phyloP scores from a whole-genome alignment of 2,797 vertebrate species.

The Eremophila alpestris region DNA sequence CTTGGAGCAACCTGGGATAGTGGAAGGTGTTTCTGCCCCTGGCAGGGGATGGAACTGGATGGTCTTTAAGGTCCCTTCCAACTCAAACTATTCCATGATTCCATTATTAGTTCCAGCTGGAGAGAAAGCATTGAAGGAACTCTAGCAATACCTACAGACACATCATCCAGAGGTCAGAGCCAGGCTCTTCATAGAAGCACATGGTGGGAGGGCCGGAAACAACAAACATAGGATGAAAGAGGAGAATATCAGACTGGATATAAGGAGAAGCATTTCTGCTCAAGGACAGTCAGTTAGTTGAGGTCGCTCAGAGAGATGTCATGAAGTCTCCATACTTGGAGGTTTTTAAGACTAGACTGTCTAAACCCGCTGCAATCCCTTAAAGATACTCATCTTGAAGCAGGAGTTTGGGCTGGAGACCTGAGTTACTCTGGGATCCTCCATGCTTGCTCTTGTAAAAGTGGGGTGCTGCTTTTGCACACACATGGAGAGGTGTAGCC shows the following conservation, averaged over 20 bases:
- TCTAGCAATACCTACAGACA: neutral
- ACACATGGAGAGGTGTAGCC: neutral
- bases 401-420: neutral
- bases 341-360: neutral
- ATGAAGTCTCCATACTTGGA: neutral
- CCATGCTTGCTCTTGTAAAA: neutral
- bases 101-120: neutral
- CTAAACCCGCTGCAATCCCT: neutral
- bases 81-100: neutral
- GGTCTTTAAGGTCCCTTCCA: neutral
- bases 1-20: accelerated
- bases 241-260: neutral
- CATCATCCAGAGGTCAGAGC: neutral
- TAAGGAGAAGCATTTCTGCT: neutral
- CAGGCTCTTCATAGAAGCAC: neutral
- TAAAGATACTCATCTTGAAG: neutral
- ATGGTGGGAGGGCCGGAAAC: neutral
- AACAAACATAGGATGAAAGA: neutral
- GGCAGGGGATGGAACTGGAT: accelerated
- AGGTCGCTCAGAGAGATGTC: neutral
- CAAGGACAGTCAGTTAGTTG: neutral
- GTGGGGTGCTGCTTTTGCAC: neutral
- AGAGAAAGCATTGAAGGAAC: neutral
- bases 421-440: neutral
- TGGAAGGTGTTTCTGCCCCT: neutral